phyloP scores from a whole-genome alignment of 92 coral and sea anemone genomes.

The Scolanthus callimorphus region DNA sequence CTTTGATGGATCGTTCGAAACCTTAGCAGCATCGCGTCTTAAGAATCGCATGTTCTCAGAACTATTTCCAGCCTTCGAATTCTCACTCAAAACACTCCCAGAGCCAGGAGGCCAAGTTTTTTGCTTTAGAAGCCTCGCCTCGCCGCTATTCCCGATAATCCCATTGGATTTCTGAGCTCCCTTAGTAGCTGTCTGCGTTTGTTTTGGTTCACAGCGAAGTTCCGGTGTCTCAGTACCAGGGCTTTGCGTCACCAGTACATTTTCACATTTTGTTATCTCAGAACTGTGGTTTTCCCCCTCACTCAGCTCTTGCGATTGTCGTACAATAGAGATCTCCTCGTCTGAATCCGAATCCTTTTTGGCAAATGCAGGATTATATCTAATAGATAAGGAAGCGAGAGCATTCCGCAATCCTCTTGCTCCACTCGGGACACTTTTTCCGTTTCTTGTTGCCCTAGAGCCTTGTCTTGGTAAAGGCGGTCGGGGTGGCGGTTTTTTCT shows the following conservation, averaged over 20 bases:
- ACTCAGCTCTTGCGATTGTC: conserved; percentile 44
- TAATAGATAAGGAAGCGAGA: conserved; percentile 79
- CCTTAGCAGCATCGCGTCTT: conserved; percentile 51
- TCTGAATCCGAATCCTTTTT: conserved; percentile 77
- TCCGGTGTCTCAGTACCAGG: conserved; percentile 9
- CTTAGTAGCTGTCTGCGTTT: conserved; percentile 2
- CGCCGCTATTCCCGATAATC: conserved; percentile 10
- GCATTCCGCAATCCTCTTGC: conserved; percentile 53
- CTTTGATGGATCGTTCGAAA: conserved; percentile 27
- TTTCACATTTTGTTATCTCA: conserved; percentile 11
- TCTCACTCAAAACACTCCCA: conserved; percentile 1
- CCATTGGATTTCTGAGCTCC: conserved; percentile 1
- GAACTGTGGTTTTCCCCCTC: conserved; percentile 13
- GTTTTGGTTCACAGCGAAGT: conserved; percentile 16
- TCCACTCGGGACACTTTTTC: conserved; percentile 36
- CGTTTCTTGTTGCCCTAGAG: conserved; percentile 23
- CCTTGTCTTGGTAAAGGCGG: conserved; percentile 82
- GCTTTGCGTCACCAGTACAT: conserved; percentile 36
- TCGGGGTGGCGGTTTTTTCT: conserved; percentile 83
- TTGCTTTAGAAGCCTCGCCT: conserved; percentile 45
- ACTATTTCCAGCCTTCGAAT: not conserved
- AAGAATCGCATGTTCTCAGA: conserved; percentile 54
- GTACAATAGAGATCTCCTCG: conserved; percentile 93
- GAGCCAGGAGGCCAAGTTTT: conserved; percentile 68
- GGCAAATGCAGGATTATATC: conserved; percentile 65